These are phyloP conservation scores for Pachypsylla venusta DNA, from an alignment of 1,140 invertebrate genomes.

Conservation along the genomic window DNA sequence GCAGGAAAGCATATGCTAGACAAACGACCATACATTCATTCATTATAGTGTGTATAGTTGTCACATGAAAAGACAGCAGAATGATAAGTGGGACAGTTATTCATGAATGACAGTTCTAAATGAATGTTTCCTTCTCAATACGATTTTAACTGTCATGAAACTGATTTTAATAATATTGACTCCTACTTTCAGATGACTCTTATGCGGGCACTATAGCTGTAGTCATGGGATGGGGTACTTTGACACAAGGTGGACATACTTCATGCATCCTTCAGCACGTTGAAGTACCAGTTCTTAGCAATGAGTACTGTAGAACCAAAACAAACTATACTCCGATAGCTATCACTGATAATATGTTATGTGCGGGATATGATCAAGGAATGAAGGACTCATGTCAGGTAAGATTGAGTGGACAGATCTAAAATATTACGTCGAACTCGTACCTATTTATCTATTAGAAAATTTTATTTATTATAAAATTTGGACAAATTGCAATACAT, in stretches of 20 bases:
- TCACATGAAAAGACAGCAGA: too few species aligned
- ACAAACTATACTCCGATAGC: slow-evolving; percentile 60
- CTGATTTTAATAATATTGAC: background rate
- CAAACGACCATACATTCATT: too few species aligned
- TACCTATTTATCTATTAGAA: too few species aligned
- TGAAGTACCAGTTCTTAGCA: slow-evolving; percentile 63
- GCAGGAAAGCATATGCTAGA: too few species aligned
- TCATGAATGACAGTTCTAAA: too few species aligned
- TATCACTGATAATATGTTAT: slow-evolving; percentile 76
- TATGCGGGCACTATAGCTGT: slow-evolving; percentile 53
- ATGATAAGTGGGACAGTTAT: too few species aligned
- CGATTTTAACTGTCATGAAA: too few species aligned
- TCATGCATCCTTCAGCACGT: slow-evolving; percentile 66
- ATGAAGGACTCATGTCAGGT: slow-evolving; percentile 74
- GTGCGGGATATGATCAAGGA: slow-evolving; percentile 61
- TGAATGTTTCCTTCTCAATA: too few species aligned
- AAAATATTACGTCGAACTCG: too few species aligned
- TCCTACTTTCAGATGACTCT: slow-evolving; percentile 37
- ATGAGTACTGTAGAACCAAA: slow-evolving; percentile 49
- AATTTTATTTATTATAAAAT: too few species aligned
- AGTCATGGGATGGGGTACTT: slow-evolving; percentile 71
- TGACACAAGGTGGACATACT: slow-evolving; percentile 62
- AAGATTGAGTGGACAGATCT: slow-evolving; percentile 23
- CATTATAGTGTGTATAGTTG: too few species aligned
- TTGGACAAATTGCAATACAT: too few species aligned